Percentiles rank a stretch among this genome's conserved stretches.
These are phyloP conservation scores for Scaptomyza pallida DNA, from an alignment of 1,140 invertebrate genomes.

Conservation along the genomic window DNA sequence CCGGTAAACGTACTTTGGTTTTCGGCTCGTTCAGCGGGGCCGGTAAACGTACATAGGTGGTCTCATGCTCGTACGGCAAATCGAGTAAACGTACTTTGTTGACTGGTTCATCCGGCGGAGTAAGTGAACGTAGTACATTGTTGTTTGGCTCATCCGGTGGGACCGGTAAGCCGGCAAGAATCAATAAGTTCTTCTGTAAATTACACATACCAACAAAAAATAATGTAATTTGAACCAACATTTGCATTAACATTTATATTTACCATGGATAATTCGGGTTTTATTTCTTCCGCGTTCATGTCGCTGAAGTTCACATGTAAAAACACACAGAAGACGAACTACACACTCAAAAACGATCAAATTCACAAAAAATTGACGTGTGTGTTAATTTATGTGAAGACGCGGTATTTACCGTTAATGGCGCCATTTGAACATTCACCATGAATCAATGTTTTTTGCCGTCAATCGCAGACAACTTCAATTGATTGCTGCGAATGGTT, in stretches of 20 bases:
- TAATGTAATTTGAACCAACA: neutral
- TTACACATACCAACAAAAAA: neutral
- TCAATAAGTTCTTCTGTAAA: slow-evolving; percentile 9
- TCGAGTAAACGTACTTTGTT: too few species aligned
- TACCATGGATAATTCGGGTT: neutral
- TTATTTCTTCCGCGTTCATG: neutral
- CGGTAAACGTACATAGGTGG: too few species aligned
- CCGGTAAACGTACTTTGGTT: too few species aligned
- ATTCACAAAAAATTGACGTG: neutral
- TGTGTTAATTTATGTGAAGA: neutral
- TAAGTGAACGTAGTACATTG: too few species aligned
- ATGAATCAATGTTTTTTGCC: neutral
- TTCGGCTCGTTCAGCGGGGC: neutral
- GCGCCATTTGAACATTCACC: slow-evolving; percentile 5
- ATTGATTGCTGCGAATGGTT: slow-evolving; percentile 4
- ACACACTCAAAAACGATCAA: neutral
- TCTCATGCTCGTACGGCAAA: too few species aligned
- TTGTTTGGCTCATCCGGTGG: neutral
- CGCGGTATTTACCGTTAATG: slow-evolving; percentile 27
- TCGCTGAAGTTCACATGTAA: neutral
- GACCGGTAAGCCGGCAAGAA: neutral
- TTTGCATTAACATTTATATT: neutral
- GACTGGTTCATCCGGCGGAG: too few species aligned
- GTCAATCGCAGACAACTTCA: slow-evolving; percentile 14
- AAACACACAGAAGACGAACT: neutral